Conservation (phyloP, 1,140 invertebrate genomes). For the Formica exsecta region DNA sequence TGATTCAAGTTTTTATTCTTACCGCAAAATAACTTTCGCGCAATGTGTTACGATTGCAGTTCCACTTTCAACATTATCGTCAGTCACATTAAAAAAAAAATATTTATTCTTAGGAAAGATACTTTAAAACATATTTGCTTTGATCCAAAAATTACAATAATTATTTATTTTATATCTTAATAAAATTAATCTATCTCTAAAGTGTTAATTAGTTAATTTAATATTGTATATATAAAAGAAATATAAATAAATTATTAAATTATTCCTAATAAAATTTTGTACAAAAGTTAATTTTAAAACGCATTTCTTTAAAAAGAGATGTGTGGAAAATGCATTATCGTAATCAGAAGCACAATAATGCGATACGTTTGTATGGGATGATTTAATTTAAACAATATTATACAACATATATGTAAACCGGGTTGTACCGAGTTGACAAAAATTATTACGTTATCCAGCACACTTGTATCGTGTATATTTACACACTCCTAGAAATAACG, state of each 20-base stretch:
- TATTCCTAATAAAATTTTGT: neutral
- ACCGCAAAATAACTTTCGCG: slow-evolving; percentile 48
- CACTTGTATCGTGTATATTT: neutral
- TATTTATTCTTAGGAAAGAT: slow-evolving; percentile 14
- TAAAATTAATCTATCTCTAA: neutral
- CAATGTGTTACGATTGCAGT: slow-evolving; percentile 45
- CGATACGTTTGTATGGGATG: neutral
- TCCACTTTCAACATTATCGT: slow-evolving; percentile 1
- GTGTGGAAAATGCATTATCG: neutral
- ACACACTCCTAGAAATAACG: slow-evolving; percentile 43
- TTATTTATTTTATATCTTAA: neutral
- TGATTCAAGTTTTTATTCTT: slow-evolving; percentile 56
- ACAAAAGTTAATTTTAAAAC: neutral
- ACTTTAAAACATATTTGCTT: slow-evolving; percentile 5
- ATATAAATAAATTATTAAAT: neutral
- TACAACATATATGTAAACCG: neutral
- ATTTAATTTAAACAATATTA: slow-evolving; percentile 22
- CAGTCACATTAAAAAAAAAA: neutral
- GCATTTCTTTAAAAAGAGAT: neutral
- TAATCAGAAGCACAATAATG: neutral
- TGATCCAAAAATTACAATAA: slow-evolving; percentile 5
- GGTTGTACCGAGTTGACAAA: slow-evolving; percentile 38
- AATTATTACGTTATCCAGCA: slow-evolving; percentile 33
- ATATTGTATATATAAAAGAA: too few relatives aligned
- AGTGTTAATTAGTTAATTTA: neutral